A percentile compares a stretch with the other conserved stretches of the same genome.
Evolutionary conservation across 2,888 invertebrate genomes (phyloP).

Genomic region (Drosophila paracracens): DNA sequence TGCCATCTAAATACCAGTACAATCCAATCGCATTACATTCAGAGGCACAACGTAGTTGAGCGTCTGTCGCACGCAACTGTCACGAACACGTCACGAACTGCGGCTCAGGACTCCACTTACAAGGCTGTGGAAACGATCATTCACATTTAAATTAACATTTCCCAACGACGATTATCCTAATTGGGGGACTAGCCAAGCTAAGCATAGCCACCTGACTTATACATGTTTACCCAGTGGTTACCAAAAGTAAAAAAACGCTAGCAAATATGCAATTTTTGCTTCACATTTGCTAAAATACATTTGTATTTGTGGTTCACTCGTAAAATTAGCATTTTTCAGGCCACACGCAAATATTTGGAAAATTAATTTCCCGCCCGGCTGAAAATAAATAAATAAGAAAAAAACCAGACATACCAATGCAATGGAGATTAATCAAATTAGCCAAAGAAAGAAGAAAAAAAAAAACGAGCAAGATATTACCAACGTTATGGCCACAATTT

Average conservation of each 20-base stretch:
- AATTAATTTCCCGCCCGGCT: conserved; percentile 50
- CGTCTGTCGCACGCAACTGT: conserved; percentile 63
- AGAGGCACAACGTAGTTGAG: conserved; percentile 13
- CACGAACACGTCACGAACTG: conserved; percentile 54
- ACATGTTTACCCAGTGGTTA: background rate
- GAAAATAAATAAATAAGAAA: background rate
- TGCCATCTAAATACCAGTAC: conserved; percentile 17
- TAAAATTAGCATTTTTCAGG: conserved; percentile 50
- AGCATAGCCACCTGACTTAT: conserved; percentile 23
- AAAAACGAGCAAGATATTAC: conserved; percentile 75
- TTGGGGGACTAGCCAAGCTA: conserved; percentile 57
- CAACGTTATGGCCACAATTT: conserved; percentile 72
- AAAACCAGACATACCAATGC: conserved; percentile 34
- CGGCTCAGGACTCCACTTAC: conserved; percentile 8
- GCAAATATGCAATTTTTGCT: conserved; percentile 46
- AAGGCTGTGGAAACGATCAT: conserved; percentile 60
- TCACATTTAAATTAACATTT: conserved; percentile 83
- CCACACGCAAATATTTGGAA: conserved; percentile 65
- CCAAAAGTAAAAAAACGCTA: conserved; percentile 18
- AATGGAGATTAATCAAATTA: conserved; percentile 79
- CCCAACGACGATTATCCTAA: conserved; percentile 79
- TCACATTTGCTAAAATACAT: conserved; percentile 39
- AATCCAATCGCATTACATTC: conserved; percentile 53
- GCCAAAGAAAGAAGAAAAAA: conserved; percentile 45
- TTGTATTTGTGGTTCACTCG: conserved; percentile 25